Base-by-base conservation (phyloP, 2,888 invertebrate species). In the Hyposoter didymator region DNA sequence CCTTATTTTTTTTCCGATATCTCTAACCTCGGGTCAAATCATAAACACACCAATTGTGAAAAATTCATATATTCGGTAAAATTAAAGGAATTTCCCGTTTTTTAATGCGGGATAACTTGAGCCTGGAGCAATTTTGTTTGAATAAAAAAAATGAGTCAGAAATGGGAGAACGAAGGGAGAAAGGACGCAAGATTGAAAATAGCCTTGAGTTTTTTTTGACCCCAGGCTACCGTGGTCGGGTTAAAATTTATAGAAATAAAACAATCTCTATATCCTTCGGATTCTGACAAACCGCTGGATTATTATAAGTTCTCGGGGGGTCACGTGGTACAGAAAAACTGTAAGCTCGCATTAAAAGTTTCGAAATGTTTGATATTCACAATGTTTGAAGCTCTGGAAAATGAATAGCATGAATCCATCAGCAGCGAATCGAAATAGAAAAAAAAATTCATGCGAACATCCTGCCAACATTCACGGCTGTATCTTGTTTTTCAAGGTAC, bases 401-500 rank as follows among this genome's bases (percentile, higher is more conserved):
- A 59, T 10, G 17, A 8, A 43, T 45, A 35, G 47, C 32, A 69
- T n/a, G 19, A 52, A 39, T 17, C 62, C 12, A 28, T 52, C 22
- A 5, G n/a, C 28, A n/a, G 22, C 64, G 62, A 70, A 72, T 72
- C 32, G 32, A 22, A 64, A 75, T 35, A 43, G 49, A 64, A 62
- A 35, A 80, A 80, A 82, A 80, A 52, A 67, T 45, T 45, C 45
- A 39, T 32, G 32, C 59, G 73, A 67, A 55, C 67, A 73, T 74
- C 78, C 81, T 81, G 78, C 72, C 39, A 72, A 70, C 70, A 35
- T 47, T 49, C 73, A 55, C 45, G 55, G 32, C 52, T 67, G 64
- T 83, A 55, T 81, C 72, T 67, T 70, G 55, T 72, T 81, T 59
- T 81, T 28, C 62, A 62, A 55, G 43, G 75, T 47, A 67, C 39